Conservation (phyloP, 2,888 invertebrate genomes). For the Geophilus truncorum region DNA sequence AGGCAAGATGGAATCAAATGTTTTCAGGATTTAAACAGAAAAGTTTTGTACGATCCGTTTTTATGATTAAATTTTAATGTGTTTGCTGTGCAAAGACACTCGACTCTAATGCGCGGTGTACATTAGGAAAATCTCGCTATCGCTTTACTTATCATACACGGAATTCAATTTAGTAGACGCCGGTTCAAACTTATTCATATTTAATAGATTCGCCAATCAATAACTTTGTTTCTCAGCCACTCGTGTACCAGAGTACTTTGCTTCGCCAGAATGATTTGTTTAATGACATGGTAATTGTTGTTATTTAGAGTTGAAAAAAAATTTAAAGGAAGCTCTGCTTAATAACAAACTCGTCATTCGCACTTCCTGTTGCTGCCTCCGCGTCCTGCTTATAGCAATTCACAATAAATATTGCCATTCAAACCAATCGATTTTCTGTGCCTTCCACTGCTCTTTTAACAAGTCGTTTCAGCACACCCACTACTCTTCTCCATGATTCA, state of each 20-base stretch:
- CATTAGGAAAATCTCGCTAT: neutral
- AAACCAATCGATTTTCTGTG: neutral
- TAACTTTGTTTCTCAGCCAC: neutral
- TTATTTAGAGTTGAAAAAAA: neutral
- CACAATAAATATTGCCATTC: constrained; percentile 1
- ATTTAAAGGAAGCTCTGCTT: neutral
- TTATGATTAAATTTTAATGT: too few relatives aligned
- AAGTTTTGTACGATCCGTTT: too few relatives aligned
- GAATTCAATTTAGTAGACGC: neutral
- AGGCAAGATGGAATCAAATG: too few relatives aligned
- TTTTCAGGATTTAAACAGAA: too few relatives aligned
- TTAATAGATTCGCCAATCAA: neutral
- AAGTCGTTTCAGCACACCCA: constrained; percentile 11
- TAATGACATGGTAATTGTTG: neutral
- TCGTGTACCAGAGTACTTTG: neutral
- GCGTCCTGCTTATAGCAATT: neutral
- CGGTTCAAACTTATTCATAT: neutral
- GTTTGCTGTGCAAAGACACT: too few relatives aligned
- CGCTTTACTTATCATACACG: neutral
- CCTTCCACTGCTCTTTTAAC: neutral
- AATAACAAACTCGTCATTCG: neutral
- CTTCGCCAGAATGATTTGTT: neutral
- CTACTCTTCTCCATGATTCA: neutral
- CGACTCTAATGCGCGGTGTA: neutral
- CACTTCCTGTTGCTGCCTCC: neutral